Conservation (phyloP, 2,113 vertebrate species). For the Podarcis muralis region DNA sequence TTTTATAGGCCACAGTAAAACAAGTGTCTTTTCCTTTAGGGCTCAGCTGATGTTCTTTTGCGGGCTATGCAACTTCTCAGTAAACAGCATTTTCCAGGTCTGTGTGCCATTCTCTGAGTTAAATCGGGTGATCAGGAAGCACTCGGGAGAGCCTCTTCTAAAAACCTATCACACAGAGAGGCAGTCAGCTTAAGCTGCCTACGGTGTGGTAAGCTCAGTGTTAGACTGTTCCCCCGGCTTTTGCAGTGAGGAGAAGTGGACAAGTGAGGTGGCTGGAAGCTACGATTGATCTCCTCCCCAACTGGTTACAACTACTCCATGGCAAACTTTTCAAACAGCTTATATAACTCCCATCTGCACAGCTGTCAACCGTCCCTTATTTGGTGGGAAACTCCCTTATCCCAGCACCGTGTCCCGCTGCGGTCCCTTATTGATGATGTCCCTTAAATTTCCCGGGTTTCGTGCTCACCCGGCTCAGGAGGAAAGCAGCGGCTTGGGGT, state of each 20-base stretch:
- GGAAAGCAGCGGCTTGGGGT: too few relatives aligned
- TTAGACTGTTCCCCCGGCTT: not conserved
- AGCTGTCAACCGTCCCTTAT: too few relatives aligned
- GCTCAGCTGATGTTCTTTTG: not conserved
- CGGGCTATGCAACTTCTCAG: not conserved
- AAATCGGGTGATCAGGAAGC: not conserved
- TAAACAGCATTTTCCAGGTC: not conserved
- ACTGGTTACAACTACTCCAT: not conserved
- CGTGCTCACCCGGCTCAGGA: too few relatives aligned
- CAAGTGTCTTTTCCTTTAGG: not conserved
- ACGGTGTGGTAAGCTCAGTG: not conserved
- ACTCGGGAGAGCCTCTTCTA: too few relatives aligned
- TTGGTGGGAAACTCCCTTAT: too few relatives aligned
- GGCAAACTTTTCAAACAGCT: not conserved
- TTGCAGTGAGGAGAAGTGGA: not conserved
- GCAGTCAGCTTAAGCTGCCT: too few relatives aligned
- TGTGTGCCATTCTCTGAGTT: not conserved
- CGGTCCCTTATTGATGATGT: too few relatives aligned
- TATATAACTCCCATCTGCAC: not conserved
- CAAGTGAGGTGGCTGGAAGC: too few relatives aligned
- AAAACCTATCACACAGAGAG: too few relatives aligned
- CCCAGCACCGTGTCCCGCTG: too few relatives aligned
- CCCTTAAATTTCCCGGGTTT: too few relatives aligned
- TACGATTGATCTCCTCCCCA: not conserved
- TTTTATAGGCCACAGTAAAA: not conserved